Conservation (phyloP, 2,888 invertebrate species). For the Hyalella azteca region DNA sequence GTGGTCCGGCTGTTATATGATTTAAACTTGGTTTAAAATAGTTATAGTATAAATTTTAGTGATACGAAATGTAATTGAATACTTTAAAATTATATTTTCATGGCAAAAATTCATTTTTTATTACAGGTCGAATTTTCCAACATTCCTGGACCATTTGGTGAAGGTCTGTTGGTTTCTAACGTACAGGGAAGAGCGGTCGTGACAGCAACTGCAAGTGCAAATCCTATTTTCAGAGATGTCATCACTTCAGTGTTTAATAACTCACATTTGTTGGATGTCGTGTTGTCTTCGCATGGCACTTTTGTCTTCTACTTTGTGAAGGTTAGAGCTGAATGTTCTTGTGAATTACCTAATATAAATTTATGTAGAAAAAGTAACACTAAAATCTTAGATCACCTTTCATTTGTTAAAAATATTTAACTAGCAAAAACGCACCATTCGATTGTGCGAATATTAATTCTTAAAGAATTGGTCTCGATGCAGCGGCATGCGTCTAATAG, state of each 20-base stretch:
- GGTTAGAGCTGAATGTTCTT: too few relatives aligned
- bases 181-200: slow-evolving; percentile 81
- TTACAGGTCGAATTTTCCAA: slow-evolving; percentile 50
- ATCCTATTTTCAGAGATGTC: slow-evolving; percentile 88
- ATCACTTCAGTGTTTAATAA: slow-evolving; percentile 92
- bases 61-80: background rate
- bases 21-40: background rate
- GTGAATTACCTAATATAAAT: too few relatives aligned
- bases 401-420: too few relatives aligned
- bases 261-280: slow-evolving; percentile 84
- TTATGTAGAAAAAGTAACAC: too few relatives aligned
- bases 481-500: too few relatives aligned
- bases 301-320: slow-evolving; percentile 91
- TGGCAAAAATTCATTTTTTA: background rate
- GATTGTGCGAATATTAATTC: too few relatives aligned
- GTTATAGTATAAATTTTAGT: background rate
- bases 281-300: slow-evolving; percentile 62
- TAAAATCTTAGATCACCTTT: too few relatives aligned
- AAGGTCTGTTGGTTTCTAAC: slow-evolving; percentile 80
- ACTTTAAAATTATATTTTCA: too few relatives aligned
- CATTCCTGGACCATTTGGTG: slow-evolving; percentile 69
- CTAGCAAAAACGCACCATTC: too few relatives aligned
- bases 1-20: background rate
- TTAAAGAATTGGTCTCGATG: too few relatives aligned
- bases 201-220: slow-evolving; percentile 87